Evolutionary conservation across 1,140 invertebrate species (phyloP), one percentile per base, ranked within the genome.

Genomic region (Philaenus spumarius): DNA sequence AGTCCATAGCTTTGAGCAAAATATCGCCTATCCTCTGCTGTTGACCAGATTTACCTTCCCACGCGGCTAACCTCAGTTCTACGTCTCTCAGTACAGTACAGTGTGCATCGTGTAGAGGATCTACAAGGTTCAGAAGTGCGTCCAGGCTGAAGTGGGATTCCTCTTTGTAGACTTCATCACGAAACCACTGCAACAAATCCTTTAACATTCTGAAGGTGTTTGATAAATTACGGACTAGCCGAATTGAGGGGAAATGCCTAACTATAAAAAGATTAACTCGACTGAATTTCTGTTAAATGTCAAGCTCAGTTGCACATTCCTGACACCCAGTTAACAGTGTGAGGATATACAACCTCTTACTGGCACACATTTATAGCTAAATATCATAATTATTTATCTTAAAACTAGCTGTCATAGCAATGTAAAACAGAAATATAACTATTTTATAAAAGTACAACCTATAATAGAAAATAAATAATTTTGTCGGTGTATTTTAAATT

Each of bases 181-280:
- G 72, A 58, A 87, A 82, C 82, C 83, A 86, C 85, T 87, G 69
- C 46, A n/a, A n/a, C n/a, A n/a, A n/a, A n/a, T n/a, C n/a, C n/a
- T n/a, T n/a, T n/a, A n/a, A n/a, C n/a, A n/a, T n/a, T n/a, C n/a
- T n/a, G n/a, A n/a, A n/a, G n/a, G n/a, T n/a, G n/a, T n/a, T n/a
- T n/a, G n/a, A n/a, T n/a, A n/a, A 76, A 75, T 62, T 53, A 68
- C 55, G 66, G 51, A 57, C 35, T 59, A 56, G 3, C 19, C 9
- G 22, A 39, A 15, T 17, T 24, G 19, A 37, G 7, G 3, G 55
- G 46, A 3, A 15, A 52, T n/a, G n/a, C n/a, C n/a, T n/a, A n/a
- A 52, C 42, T 19, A 9, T 9, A 51, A 9, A 22, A 11, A 51
- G 11, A n/a, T n/a, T n/a, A n/a, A n/a, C n/a, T n/a, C n/a, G n/a